A percentile compares a stretch with the other conserved stretches of the same genome.
phyloP scores from a whole-genome alignment of 92 coral and sea anemone genomes.

The Metridium senile region DNA sequence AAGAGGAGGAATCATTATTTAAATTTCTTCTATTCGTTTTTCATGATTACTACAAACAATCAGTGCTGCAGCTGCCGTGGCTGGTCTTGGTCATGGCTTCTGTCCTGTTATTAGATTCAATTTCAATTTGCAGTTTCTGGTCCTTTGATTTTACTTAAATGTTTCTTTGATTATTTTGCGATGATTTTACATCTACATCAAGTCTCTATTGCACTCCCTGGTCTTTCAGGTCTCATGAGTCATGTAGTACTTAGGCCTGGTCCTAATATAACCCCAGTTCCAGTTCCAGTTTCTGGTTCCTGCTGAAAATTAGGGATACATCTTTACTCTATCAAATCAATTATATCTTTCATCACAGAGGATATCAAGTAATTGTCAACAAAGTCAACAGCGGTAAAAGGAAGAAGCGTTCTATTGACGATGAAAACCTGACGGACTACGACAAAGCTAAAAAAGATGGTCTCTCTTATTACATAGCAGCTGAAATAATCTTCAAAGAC shows the following conservation, averaged over 20 bases:
- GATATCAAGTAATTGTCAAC: slow-evolving; percentile 16
- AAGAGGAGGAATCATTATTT: too few species aligned
- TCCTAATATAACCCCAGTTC: too few species aligned
- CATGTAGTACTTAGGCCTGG: too few species aligned
- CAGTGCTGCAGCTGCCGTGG: too few species aligned
- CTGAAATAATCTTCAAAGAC: slow-evolving; percentile 3
- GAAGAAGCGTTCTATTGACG: not conserved
- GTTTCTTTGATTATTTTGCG: too few species aligned
- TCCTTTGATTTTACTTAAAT: too few species aligned
- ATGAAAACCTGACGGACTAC: slow-evolving; percentile 14
- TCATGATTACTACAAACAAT: not conserved
- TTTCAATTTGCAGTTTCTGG: too few species aligned
- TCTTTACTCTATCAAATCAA: not conserved
- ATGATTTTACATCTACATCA: too few species aligned
- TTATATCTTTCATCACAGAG: not conserved
- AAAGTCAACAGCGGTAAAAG: not conserved
- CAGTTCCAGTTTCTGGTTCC: not conserved
- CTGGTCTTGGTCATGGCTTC: too few species aligned
- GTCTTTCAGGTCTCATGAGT: too few species aligned
- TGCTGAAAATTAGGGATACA: not conserved
- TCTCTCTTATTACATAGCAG: slow-evolving; percentile 29
- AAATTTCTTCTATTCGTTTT: not conserved
- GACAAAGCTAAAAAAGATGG: not conserved
- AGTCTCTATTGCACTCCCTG: too few species aligned
- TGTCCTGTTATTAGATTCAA: too few species aligned